Evolutionary conservation across 1,140 invertebrate species (phyloP), one percentile per base, ranked within the genome.

Genomic region (Hyposmocoma kahamanoa): DNA sequence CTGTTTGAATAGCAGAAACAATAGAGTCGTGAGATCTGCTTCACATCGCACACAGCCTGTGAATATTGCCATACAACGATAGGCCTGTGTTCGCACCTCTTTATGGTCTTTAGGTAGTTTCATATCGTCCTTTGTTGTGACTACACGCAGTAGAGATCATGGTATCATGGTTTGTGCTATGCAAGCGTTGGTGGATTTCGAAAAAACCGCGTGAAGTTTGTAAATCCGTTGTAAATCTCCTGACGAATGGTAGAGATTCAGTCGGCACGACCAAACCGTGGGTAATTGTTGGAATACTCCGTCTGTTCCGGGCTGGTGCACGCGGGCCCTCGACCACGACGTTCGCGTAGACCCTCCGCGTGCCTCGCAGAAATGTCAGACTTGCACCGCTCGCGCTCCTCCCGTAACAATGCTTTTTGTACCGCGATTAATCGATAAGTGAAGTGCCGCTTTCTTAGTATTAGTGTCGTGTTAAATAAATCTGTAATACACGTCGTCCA

Each of bases 261-360:
- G 63, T 67, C 61, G 69, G 61, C 67, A 65, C 63, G 80, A 58
- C 63, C 64, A 59, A 53, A 70, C 53, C 76, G 76, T 73, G 72
- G 69, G 76, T 82, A 80, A 84, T 84, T 75, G 79, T 67, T 61
- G 76, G 77, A 66, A 75, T 72, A 78, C 65, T 62, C 56, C 67
- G 74, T 66, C 59, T 72, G 78, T 84, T 72, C 63, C 80, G 80
- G 72, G 59, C 78, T 79, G 80, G 47, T 77, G 78, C 60, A 51
- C 74, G 58, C 73, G 69, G 68, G 75, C 71, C 72, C 78, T 77
- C 76, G 71, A 76, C 66, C 74, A 73, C 69, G 56, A 69, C 77
- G 72, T 54, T 64, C 53, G 6, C 15, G 66, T 66, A 81, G 70
- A 81, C 75, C 77, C 77, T 81, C 73, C 46, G 63, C 63, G 65